These are phyloP conservation scores for Falco biarmicus DNA, from an alignment of 2,797 vertebrate genomes.

Conservation along the genomic window DNA sequence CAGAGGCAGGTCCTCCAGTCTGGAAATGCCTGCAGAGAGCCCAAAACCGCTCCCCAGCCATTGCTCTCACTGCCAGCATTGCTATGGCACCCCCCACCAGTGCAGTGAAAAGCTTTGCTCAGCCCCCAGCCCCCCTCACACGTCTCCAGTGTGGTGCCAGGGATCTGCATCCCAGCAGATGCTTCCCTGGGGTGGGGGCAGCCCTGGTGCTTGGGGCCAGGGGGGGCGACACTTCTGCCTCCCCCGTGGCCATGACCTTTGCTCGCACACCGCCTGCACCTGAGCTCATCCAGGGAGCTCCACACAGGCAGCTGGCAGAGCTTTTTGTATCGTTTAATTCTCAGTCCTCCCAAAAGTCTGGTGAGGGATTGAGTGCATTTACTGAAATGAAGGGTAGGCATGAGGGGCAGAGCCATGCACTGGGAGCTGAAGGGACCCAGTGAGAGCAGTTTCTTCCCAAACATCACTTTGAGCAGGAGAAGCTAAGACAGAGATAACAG, in stretches of 20 bases:
- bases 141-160: rapidly evolving
- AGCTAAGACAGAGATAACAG: background rate
- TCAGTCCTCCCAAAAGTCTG: constrained; percentile 22
- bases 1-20: rapidly evolving
- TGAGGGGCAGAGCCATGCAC: background rate
- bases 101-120: background rate
- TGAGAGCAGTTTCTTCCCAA: background rate
- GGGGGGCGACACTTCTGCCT: background rate
- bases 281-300: background rate
- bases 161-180: background rate
- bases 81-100: background rate
- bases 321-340: constrained; percentile 44
- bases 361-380: background rate
- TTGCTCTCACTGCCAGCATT: background rate
- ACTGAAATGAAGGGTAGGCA: background rate
- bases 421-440: rapidly evolving
- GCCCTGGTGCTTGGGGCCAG: rapidly evolving
- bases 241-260: background rate
- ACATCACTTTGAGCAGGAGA: background rate
- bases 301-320: background rate
- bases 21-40: background rate
- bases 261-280: background rate
- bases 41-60: rapidly evolving
- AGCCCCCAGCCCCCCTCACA: rapidly evolving
- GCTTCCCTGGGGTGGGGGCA: background rate